phyloP scores from a whole-genome alignment of 2,888 invertebrate genomes.

The Lasioglossum lativentre region DNA sequence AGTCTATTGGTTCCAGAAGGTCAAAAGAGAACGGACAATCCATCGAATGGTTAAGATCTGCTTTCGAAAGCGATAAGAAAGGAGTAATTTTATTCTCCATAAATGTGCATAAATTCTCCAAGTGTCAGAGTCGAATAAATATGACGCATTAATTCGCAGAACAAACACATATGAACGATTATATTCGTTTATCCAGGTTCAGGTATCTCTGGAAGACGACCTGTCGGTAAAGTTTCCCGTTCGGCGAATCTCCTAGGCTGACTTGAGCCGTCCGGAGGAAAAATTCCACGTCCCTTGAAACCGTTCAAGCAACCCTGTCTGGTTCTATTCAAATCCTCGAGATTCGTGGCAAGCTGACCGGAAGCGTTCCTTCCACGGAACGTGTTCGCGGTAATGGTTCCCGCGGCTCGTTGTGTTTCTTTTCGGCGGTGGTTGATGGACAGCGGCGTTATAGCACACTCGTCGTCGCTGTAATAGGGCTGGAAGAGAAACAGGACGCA shows the following conservation, averaged over 20 bases:
- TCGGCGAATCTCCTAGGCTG: neutral
- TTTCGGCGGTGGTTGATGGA: slow-evolving; percentile 19
- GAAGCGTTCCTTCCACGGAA: slow-evolving; percentile 46
- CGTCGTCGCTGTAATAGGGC: slow-evolving; percentile 65
- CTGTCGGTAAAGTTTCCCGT: neutral
- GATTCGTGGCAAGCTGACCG: slow-evolving; percentile 59
- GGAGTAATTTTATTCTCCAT: neutral
- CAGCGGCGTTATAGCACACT: slow-evolving; percentile 62
- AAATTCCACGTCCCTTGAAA: neutral
- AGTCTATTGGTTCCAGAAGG: neutral
- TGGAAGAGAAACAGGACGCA: slow-evolving; percentile 31
- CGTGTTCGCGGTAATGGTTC: slow-evolving; percentile 11
- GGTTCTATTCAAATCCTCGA: slow-evolving; percentile 38
- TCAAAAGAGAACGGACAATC: neutral
- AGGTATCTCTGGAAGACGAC: neutral
- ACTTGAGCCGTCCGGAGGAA: neutral
- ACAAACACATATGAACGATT: neutral
- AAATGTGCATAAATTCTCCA: neutral
- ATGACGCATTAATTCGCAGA: too few species aligned
- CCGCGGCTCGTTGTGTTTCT: slow-evolving; percentile 2
- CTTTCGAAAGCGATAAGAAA: neutral
- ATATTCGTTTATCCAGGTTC: neutral
- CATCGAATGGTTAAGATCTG: neutral
- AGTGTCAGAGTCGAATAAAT: neutral
- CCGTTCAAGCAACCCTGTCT: slow-evolving; percentile 52